Evolutionary conservation across 1,140 invertebrate species (phyloP).

Genomic region (Camponotus floridanus): DNA sequence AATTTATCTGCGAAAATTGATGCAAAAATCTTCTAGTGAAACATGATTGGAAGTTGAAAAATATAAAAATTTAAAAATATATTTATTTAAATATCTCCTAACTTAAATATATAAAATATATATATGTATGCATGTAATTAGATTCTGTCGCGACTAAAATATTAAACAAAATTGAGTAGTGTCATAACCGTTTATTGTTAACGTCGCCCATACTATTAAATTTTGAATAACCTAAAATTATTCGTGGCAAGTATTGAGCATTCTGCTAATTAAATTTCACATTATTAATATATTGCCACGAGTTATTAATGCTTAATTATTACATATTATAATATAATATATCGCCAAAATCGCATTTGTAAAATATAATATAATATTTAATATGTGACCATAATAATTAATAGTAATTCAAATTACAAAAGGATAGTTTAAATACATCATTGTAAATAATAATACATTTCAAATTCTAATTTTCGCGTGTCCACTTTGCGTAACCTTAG

Average conservation of each 20-base stretch:
- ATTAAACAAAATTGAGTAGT: background rate
- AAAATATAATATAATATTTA: background rate
- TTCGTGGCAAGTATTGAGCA: background rate
- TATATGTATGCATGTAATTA: too few relatives aligned
- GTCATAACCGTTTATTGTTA: conserved; percentile 10
- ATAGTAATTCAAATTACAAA: background rate
- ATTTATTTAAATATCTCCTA: background rate
- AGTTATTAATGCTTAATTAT: conserved; percentile 37
- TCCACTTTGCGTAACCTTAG: background rate
- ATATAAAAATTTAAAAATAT: conserved; percentile 6
- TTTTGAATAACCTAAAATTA: conserved; percentile 9
- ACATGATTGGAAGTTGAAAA: conserved; percentile 25
- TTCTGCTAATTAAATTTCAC: conserved; percentile 32
- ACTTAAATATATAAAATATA: background rate
- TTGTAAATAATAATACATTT: background rate
- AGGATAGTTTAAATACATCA: background rate
- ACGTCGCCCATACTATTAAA: background rate
- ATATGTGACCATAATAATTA: background rate
- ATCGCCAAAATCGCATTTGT: conserved; percentile 34
- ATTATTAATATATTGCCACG: conserved; percentile 25
- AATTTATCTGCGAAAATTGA: conserved; percentile 58
- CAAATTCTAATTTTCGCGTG: conserved; percentile 12
- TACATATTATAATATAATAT: background rate
- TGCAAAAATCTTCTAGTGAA: conserved; percentile 32
- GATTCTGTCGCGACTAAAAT: background rate